phyloP scores from a whole-genome alignment of 2,797 vertebrate species.

The Gymnodraco acuticeps region DNA sequence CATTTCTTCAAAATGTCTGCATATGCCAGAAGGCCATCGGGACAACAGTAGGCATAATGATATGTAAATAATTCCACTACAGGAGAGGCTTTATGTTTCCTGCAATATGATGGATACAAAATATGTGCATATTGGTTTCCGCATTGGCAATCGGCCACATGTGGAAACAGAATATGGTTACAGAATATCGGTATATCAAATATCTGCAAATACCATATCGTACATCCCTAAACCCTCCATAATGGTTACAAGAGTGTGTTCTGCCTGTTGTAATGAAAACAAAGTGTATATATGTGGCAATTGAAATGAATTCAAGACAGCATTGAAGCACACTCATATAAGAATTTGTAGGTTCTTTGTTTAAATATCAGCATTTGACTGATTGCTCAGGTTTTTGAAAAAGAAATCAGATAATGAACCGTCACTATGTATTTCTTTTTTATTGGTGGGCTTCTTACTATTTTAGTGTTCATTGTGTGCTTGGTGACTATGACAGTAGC shows the following conservation, averaged over 20 bases:
- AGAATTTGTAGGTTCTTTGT: constrained; percentile 51
- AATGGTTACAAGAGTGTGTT: neutral
- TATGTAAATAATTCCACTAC: too few species aligned
- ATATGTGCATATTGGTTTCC: too few species aligned
- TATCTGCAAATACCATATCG: too few species aligned
- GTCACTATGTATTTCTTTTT: constrained; percentile 22
- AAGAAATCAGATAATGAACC: constrained; percentile 33
- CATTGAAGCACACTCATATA: constrained; percentile 14
- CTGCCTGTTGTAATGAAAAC: constrained; percentile 7
- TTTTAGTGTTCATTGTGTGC: constrained; percentile 32
- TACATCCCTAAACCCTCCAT: neutral
- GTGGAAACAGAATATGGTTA: too few species aligned
- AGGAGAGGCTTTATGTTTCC: too few species aligned
- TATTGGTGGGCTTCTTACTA: constrained; percentile 24
- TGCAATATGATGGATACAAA: too few species aligned
- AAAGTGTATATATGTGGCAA: constrained; percentile 1
- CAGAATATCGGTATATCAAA: too few species aligned
- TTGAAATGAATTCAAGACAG: constrained; percentile 16
- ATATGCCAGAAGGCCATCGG: too few species aligned
- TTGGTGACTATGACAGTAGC: constrained; percentile 53
- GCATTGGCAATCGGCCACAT: too few species aligned
- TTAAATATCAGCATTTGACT: constrained; percentile 49
- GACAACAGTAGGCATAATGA: too few species aligned
- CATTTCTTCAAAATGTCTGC: too few species aligned
- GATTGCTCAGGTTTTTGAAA: constrained; percentile 63